A percentile compares a stretch with the other conserved stretches of the same genome.
Evolutionary conservation across 2,888 invertebrate genomes (phyloP).

Genomic region (Melieria omissa): DNA sequence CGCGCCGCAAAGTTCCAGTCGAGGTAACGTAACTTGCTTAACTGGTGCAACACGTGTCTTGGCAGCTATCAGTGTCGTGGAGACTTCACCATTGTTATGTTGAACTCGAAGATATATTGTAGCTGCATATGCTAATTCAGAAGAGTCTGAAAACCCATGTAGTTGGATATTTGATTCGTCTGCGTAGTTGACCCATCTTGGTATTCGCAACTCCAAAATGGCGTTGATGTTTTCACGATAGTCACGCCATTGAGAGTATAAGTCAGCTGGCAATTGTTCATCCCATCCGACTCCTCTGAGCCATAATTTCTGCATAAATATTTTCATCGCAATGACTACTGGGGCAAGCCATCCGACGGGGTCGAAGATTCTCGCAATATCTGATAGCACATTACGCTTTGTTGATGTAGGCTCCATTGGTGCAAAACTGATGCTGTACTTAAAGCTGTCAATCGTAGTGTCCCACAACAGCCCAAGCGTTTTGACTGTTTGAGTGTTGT

Average conservation of each 20-base stretch:
- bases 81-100: neutral
- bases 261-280: conserved; percentile 37
- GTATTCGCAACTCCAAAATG: conserved; percentile 1
- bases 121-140: conserved; percentile 46
- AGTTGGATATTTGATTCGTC: conserved; percentile 46
- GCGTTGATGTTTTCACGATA: conserved; percentile 13
- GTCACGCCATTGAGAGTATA: conserved; percentile 19
- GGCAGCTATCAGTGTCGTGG: neutral
- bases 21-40: conserved; percentile 31
- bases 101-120: conserved; percentile 41
- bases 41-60: conserved; percentile 34
- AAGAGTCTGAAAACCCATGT: conserved; percentile 50
- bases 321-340: conserved; percentile 44
- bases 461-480: conserved; percentile 32
- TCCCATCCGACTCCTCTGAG: conserved; percentile 46
- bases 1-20: conserved; percentile 25
- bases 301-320: conserved; percentile 50
- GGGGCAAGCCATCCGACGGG: conserved; percentile 47
- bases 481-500: conserved; percentile 25
- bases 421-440: conserved; percentile 27
- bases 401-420: conserved; percentile 19
- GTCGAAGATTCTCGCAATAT: conserved; percentile 43
- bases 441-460: conserved; percentile 9
- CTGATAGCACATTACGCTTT: conserved; percentile 27
- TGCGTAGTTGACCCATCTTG: conserved; percentile 21